These are phyloP conservation scores for Drosophila koepferae DNA, from an alignment of 2,888 invertebrate genomes.

Conservation along the genomic window DNA sequence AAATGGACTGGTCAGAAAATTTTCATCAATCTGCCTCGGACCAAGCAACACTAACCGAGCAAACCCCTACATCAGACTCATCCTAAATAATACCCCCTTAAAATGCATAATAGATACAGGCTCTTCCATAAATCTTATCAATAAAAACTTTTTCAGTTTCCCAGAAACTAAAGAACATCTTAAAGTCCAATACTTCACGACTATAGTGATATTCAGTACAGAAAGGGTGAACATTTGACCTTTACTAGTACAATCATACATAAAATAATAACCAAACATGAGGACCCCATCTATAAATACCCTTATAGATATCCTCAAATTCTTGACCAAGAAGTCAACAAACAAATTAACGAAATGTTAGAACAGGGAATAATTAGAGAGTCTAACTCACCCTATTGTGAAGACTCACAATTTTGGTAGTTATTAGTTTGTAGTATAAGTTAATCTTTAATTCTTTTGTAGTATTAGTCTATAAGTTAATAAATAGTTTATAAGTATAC, in stretches of 20 bases:
- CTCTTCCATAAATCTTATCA: neutral
- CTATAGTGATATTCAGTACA: neutral
- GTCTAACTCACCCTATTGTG: too few relatives aligned
- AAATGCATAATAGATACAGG: slow-evolving; percentile 2
- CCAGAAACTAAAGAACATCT: neutral
- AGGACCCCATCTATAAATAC: too few relatives aligned
- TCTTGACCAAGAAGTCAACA: too few relatives aligned
- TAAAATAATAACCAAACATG: neutral
- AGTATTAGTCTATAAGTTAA: too few relatives aligned
- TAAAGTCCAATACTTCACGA: neutral
- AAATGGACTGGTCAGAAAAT: neutral
- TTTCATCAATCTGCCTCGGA: neutral
- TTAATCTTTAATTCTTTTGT: too few relatives aligned
- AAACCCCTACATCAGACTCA: neutral
- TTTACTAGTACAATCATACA: neutral
- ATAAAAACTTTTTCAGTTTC: neutral
- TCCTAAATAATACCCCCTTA: neutral
- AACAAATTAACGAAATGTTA: too few relatives aligned
- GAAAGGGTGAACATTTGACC: neutral
- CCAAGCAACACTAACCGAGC: neutral
- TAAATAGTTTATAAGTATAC: too few relatives aligned
- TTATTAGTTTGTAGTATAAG: too few relatives aligned
- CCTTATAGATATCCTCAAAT: too few relatives aligned
- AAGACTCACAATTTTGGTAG: too few relatives aligned
- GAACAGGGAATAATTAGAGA: too few relatives aligned